Conservation (phyloP, 2,113 vertebrate genomes). For the Mesocricetus auratus region DNA sequence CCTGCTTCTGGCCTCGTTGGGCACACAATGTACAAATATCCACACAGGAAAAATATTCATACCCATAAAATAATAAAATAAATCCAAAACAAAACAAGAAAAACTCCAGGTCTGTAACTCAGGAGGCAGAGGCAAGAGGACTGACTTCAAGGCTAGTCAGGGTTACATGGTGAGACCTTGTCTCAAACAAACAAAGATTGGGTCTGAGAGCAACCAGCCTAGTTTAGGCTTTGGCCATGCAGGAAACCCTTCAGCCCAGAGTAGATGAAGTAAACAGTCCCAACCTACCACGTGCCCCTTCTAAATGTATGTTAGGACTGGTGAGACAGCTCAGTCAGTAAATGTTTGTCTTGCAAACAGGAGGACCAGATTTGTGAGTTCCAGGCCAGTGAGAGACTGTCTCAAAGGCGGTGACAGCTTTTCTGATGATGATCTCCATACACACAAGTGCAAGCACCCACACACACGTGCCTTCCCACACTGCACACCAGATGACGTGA, state of each 20-base stretch:
- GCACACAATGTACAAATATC: neutral
- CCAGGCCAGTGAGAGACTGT: neutral
- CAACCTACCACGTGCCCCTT: neutral
- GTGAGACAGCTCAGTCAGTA: neutral
- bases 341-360: neutral
- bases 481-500: neutral
- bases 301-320: neutral
- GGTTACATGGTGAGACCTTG: neutral
- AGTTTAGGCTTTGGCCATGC: neutral
- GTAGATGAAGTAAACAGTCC: neutral
- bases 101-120: neutral
- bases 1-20: neutral
- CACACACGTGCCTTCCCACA: neutral
- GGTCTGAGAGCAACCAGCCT: constrained; percentile 68
- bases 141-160: neutral
- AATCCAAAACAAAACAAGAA: neutral
- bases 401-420: too few species aligned
- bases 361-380: neutral
- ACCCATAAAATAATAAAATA: neutral
- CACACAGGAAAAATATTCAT: neutral
- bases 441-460: neutral
- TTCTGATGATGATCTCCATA: neutral
- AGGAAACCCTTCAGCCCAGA: neutral
- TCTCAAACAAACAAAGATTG: neutral
- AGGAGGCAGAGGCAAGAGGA: neutral